Conservation (phyloP, 2,888 invertebrate species). For the Erebia aethiops region DNA sequence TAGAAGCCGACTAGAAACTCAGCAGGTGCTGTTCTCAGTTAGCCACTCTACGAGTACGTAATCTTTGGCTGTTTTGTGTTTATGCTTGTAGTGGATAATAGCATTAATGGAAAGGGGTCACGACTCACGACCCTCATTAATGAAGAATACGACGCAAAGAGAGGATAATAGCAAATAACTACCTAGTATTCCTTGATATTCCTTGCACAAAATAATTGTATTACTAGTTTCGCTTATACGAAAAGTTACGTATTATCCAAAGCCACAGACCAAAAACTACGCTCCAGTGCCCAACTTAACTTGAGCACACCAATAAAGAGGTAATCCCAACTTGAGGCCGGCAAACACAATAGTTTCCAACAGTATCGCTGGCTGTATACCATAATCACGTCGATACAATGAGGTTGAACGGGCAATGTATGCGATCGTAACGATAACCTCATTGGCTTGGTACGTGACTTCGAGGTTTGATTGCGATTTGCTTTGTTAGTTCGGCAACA, state of each 20-base stretch:
- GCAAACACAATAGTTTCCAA: conserved; percentile 10
- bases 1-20: too few relatives aligned
- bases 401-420: conserved; percentile 22
- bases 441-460: conserved; percentile 25
- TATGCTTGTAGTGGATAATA: too few relatives aligned
- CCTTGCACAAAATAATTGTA: background rate
- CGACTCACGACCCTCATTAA: too few relatives aligned
- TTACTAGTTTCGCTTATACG: background rate
- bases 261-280: background rate
- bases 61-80: too few relatives aligned
- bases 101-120: too few relatives aligned
- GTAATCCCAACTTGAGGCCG: background rate
- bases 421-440: conserved; percentile 16
- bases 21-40: too few relatives aligned
- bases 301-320: conserved; percentile 2
- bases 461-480: conserved; percentile 19
- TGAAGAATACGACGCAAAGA: too few relatives aligned
- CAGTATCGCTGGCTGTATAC: conserved; percentile 6
- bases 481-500: conserved; percentile 17
- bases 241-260: background rate
- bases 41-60: too few relatives aligned
- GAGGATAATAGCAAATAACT: too few relatives aligned
- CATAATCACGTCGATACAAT: conserved; percentile 3
- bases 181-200: background rate
- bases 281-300: background rate